phyloP scores from a whole-genome alignment of 2,113 vertebrate species.

The Promerops cafer region DNA sequence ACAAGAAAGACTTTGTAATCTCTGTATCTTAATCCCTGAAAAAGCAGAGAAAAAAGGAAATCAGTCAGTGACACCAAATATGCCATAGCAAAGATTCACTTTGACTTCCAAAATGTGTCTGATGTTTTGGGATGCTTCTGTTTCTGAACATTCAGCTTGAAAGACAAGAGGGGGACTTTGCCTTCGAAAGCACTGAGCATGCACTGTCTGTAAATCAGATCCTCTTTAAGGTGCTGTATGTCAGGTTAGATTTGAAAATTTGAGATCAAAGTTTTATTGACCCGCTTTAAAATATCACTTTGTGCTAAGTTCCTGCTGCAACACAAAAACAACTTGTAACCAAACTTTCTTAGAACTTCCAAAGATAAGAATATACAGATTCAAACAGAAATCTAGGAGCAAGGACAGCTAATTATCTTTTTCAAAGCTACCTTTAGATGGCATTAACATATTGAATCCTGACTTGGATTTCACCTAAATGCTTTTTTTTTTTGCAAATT shows the following conservation, averaged over 20 bases:
- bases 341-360: not conserved
- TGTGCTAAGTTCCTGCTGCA: not conserved
- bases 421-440: not conserved
- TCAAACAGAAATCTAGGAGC: not conserved
- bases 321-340: not conserved
- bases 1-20: not conserved
- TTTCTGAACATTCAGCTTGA: not conserved
- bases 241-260: not conserved
- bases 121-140: not conserved
- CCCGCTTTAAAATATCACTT: not conserved
- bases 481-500: not conserved
- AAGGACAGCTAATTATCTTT: not conserved
- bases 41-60: not conserved
- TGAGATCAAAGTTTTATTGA: constrained; percentile 33
- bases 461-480: not conserved
- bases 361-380: not conserved
- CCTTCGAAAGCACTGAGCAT: not conserved
- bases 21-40: not conserved
- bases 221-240: not conserved
- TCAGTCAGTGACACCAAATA: not conserved
- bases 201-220: not conserved
- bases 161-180: not conserved
- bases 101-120: not conserved
- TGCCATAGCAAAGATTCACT: not conserved
- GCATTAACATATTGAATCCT: not conserved